These are phyloP conservation scores for Oncorhynchus gorbuscha DNA, from an alignment of 2,113 vertebrate genomes.

Conservation along the genomic window DNA sequence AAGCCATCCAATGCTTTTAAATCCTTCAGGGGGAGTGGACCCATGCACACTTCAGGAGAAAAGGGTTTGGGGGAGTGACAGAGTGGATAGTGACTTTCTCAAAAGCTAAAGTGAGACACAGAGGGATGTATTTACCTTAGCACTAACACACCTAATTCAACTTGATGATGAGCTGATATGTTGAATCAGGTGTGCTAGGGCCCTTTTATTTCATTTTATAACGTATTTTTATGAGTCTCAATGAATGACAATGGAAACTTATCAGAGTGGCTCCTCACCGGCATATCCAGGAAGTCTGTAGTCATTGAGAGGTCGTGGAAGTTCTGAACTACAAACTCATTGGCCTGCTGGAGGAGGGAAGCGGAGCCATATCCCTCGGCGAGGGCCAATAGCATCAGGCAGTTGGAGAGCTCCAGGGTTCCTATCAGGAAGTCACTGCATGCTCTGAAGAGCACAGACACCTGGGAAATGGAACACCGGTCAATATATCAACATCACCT, in stretches of 20 bases:
- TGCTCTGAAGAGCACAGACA: slow-evolving; percentile 84
- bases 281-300: slow-evolving; percentile 90
- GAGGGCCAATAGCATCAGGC: slow-evolving; percentile 85
- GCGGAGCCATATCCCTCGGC: slow-evolving; percentile 90
- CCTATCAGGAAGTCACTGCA: slow-evolving; percentile 94
- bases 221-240: too few relatives aligned
- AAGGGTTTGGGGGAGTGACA: too few relatives aligned
- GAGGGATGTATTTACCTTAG: too few relatives aligned
- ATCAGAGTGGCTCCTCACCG: slow-evolving; percentile 55
- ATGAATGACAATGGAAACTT: background rate
- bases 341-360: slow-evolving; percentile 79
- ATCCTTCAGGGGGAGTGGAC: background rate
- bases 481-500: background rate
- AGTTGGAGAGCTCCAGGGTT: slow-evolving; percentile 87
- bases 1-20: too few relatives aligned
- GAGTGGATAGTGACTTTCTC: too few relatives aligned
- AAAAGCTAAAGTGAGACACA: too few relatives aligned
- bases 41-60: background rate
- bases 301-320: slow-evolving; percentile 83
- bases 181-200: background rate
- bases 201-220: too few relatives aligned
- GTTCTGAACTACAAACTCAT: slow-evolving; percentile 83
- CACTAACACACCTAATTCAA: too few relatives aligned
- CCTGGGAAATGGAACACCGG: slow-evolving; percentile 46
- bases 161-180: too few relatives aligned